Base-by-base conservation (phyloP, 1,140 invertebrate genomes). In the Pachypsylla venusta region DNA sequence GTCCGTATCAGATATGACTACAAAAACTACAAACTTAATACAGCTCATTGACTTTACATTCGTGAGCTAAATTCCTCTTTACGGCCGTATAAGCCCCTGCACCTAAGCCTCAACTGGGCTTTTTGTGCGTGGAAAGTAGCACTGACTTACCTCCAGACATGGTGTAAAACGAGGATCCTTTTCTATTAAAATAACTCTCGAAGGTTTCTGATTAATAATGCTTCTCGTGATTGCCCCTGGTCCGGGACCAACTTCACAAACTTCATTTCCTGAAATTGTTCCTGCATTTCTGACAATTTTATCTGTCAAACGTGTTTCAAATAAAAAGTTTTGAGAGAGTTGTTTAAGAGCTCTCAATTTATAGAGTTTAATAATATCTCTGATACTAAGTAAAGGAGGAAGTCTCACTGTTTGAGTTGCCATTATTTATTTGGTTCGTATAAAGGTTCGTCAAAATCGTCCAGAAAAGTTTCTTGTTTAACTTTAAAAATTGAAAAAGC, bases 291-390 rank as follows among this genome's bases (percentile, higher is more conserved):
- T 81, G 0, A 94, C 85, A 64, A 98, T 87, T 76, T 87, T 93
- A 67, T 86, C 81, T 2, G 82, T 87, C 1, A 97, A 65, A 53
- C 83, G 78, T 68, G 86, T 81, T 72, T 98, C 86, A 73, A 99
- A 77, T 0, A 99, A 71, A 75, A 99, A 99, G 72, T 99, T 99
- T 70, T 99, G 97, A 0, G 93, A 95, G 2, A 99, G 74, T 64
- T 92, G 81, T 68, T 88, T 88, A 16, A 84, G 75, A 2, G 97
- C 95, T 64, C 79, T 76, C 25, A 99, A 70, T 66, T 81, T 82
- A 73, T 99, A 99, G 4, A 99, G 70, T 64, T 84, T 82, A 24
- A 99, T 77, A 59, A 99, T 71, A 73, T 99, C 95, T 65, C 83
- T 80, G 53, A 96, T 81, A 25, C 84, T 84, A 14, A 93, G 93